Conservation (phyloP, 1,140 invertebrate species). For the Choristoneura fumiferana region DNA sequence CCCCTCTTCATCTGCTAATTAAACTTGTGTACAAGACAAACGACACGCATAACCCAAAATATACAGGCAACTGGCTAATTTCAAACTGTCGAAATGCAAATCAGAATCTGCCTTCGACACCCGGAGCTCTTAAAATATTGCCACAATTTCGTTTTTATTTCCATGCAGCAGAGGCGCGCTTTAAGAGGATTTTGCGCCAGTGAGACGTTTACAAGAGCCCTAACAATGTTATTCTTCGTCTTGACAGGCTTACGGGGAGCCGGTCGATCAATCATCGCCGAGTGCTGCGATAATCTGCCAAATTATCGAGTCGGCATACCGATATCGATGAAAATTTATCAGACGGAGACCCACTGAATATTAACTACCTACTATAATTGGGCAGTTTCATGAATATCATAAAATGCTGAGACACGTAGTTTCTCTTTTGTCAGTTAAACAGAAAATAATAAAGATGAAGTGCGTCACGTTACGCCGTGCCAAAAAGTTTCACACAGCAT, state of each 20-base stretch:
- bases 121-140: background rate
- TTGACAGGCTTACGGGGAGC: conserved; percentile 55
- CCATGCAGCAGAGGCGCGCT: conserved; percentile 30
- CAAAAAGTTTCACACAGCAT: no score
- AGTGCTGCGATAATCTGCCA: conserved; percentile 32
- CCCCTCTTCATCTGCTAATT: no score
- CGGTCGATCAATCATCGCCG: conserved; percentile 55
- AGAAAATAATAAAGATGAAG: no score
- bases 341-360: no score
- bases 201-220: conserved; percentile 63
- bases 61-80: background rate
- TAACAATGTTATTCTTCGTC: conserved; percentile 72
- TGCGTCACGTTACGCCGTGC: no score
- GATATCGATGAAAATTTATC: background rate
- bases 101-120: background rate
- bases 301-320: conserved; percentile 27
- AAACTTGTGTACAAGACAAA: background rate
- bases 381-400: no score
- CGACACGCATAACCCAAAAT: background rate
- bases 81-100: background rate
- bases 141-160: conserved; percentile 33
- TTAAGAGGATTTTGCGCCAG: conserved; percentile 61
- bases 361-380: no score
- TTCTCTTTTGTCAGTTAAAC: no score
- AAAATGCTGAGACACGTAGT: no score